These are phyloP conservation scores for Nomada flava DNA, from an alignment of 2,888 invertebrate species.

Conservation along the genomic window DNA sequence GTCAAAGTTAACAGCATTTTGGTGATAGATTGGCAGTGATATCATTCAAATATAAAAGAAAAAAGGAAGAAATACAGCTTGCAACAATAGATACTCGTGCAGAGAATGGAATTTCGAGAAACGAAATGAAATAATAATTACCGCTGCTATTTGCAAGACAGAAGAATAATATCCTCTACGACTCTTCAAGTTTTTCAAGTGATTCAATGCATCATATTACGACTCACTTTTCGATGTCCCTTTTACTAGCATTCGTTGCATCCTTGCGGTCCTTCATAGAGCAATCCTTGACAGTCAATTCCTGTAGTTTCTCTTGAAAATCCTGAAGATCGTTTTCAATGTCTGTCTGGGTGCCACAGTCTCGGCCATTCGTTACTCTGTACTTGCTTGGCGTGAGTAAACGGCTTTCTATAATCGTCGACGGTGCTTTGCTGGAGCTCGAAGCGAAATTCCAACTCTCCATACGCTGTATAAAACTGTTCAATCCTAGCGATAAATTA, in stretches of 20 bases:
- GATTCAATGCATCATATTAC: conserved; percentile 56
- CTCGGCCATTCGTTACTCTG: conserved; percentile 85
- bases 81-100: background rate
- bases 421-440: conserved; percentile 55
- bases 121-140: conserved; percentile 63
- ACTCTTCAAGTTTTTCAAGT: conserved; percentile 46
- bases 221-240: conserved; percentile 80
- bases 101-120: conserved; percentile 27
- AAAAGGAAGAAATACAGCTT: background rate
- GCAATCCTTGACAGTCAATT: conserved; percentile 83
- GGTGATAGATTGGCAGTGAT: background rate
- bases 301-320: conserved; percentile 77
- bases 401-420: conserved; percentile 84
- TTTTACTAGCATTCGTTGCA: conserved; percentile 86
- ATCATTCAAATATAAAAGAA: background rate
- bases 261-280: conserved; percentile 90
- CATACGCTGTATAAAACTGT: conserved; percentile 62
- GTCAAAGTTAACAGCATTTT: background rate
- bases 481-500: conserved; percentile 62
- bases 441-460: conserved; percentile 51
- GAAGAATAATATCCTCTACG: conserved; percentile 62
- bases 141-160: conserved; percentile 66
- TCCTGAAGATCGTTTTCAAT: conserved; percentile 86
- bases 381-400: conserved; percentile 87
- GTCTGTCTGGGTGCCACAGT: conserved; percentile 90